A percentile compares a stretch with the other conserved stretches of the same genome.
phyloP scores from a whole-genome alignment of 2,113 vertebrate genomes.

The Erythrocercus mccallii region DNA sequence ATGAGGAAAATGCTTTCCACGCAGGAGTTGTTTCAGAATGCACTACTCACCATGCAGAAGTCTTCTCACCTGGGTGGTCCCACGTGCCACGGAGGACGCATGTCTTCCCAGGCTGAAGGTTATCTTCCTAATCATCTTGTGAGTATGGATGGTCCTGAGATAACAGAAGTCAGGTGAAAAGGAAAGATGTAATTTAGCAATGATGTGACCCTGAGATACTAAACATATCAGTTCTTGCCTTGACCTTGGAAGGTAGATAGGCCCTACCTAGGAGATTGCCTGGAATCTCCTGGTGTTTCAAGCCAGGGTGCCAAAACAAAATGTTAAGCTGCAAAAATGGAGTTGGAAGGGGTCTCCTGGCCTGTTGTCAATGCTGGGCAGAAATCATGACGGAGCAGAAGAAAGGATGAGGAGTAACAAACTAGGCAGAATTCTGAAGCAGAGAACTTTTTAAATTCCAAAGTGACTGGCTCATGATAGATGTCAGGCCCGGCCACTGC shows the following conservation, averaged over 20 bases:
- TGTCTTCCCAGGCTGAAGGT: neutral
- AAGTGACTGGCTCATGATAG: neutral
- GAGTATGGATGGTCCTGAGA: neutral
- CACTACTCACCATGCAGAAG: constrained; percentile 57
- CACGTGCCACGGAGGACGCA: neutral
- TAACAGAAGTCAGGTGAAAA: neutral
- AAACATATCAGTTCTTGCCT: neutral
- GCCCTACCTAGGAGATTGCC: neutral
- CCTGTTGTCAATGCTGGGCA: neutral
- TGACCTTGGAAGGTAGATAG: neutral
- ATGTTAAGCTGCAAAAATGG: neutral
- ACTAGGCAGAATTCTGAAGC: neutral
- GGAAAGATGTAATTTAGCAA: neutral
- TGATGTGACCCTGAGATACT: neutral
- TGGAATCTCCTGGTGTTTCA: neutral
- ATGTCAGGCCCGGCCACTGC: neutral
- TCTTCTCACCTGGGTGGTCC: constrained; percentile 41
- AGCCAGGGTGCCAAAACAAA: neutral
- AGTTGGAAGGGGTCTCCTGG: neutral
- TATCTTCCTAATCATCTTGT: constrained; percentile 34
- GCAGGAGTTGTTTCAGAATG: neutral
- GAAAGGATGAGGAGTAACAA: neutral
- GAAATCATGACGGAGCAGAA: neutral
- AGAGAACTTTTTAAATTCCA: neutral
- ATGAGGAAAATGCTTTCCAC: neutral